Conservation (phyloP, 2,888 invertebrate genomes). For the Heliconius cydno region DNA sequence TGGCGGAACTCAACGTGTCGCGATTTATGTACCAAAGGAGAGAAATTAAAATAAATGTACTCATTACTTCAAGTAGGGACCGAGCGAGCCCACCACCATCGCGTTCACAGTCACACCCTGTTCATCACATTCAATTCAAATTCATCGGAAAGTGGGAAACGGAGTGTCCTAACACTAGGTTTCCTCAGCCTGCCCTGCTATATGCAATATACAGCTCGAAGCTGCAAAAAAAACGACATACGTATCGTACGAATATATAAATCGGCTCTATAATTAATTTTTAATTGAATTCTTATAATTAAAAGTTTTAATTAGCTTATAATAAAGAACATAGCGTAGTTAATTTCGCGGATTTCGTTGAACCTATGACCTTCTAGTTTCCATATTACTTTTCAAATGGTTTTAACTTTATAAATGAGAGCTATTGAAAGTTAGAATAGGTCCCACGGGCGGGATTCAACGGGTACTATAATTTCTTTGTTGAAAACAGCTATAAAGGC, state of each 20-base stretch:
- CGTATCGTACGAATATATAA: not conserved
- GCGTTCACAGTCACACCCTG: too few species aligned
- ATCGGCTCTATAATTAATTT: conserved; percentile 4
- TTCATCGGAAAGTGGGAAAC: too few species aligned
- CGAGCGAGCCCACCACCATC: too few species aligned
- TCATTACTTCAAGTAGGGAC: not conserved
- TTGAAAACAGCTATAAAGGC: conserved; percentile 37
- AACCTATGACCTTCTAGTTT: conserved; percentile 22
- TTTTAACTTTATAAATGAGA: conserved; percentile 38
- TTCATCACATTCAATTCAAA: too few species aligned
- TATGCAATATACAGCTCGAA: too few species aligned
- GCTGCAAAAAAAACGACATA: not conserved
- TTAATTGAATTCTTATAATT: conserved; percentile 16
- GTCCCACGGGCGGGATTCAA: conserved; percentile 33
- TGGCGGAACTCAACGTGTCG: too few species aligned
- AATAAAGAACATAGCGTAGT: conserved; percentile 10
- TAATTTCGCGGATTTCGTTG: conserved; percentile 14
- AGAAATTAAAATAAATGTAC: too few species aligned
- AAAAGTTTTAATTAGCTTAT: conserved; percentile 14
- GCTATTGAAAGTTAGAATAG: conserved; percentile 42
- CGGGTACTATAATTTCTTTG: conserved; percentile 37
- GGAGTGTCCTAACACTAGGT: not conserved
- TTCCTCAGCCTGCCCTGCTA: too few species aligned
- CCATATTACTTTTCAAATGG: conserved; percentile 29
- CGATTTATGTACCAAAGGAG: too few species aligned